Conservation (phyloP, 37 sponge, comb jelly and placozoan genomes). For the Oscarella lobularis region DNA sequence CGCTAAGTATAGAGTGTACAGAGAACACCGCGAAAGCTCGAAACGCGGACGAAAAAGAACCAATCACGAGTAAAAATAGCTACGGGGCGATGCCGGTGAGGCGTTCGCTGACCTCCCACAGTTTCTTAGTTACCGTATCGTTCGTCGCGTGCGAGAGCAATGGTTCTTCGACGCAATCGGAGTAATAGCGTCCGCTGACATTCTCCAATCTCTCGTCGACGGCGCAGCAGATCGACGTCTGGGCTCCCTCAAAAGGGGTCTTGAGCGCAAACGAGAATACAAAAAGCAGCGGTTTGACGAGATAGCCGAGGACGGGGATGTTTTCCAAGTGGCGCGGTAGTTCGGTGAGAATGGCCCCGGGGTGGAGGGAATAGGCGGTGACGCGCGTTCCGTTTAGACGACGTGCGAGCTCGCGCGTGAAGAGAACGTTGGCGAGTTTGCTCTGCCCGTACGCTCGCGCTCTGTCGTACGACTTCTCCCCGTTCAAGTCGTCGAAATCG, state of each 20-base stretch:
- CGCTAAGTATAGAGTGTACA: too few species aligned
- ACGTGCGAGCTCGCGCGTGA: not conserved
- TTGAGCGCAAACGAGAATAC: too few species aligned
- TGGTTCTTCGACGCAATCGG: conserved; percentile 35
- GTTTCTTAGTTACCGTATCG: conserved; percentile 16
- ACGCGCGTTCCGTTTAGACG: too few species aligned
- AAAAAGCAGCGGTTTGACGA: too few species aligned
- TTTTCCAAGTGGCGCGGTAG: too few species aligned
- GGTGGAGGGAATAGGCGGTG: too few species aligned
- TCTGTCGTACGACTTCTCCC: conserved; percentile 19
- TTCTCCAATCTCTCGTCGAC: conserved; percentile 36
- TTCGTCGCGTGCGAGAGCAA: not conserved
- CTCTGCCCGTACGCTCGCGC: conserved; percentile 33
- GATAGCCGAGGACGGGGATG: too few species aligned
- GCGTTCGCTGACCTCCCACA: conserved; percentile 27
- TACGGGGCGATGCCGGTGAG: not conserved
- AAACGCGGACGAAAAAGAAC: too few species aligned
- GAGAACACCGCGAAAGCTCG: too few species aligned
- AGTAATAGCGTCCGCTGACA: conserved; percentile 39
- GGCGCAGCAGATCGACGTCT: conserved; percentile 64
- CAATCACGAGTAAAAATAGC: too few species aligned
- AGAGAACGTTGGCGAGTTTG: conserved; percentile 53
- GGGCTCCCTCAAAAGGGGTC: conserved; percentile 51
- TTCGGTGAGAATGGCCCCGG: too few species aligned
- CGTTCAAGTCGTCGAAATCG: conserved; percentile 62